phyloP scores from a whole-genome alignment of 2,888 invertebrate species.

The Globia sparganii region DNA sequence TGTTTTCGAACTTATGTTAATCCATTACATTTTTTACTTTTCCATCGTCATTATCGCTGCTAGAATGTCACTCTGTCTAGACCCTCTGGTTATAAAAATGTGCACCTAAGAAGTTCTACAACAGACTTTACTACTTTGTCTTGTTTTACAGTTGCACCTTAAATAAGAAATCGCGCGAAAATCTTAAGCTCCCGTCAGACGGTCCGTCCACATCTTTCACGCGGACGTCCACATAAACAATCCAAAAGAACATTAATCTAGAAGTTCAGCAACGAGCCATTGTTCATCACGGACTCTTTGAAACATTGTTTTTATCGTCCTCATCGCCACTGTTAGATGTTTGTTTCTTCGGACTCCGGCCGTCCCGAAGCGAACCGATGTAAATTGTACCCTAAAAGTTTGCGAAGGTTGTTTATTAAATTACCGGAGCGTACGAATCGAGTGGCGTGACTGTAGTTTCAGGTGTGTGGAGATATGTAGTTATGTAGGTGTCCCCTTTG shows the following conservation, averaged over 20 bases:
- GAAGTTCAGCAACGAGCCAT: conserved; percentile 48
- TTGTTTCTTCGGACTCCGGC: conserved; percentile 65
- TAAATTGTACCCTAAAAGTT: conserved; percentile 75
- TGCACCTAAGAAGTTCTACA: background rate
- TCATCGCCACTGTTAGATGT: conserved; percentile 57
- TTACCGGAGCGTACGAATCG: conserved; percentile 69
- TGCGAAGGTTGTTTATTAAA: conserved; percentile 75
- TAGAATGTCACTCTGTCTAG: background rate
- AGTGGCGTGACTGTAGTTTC: conserved; percentile 55
- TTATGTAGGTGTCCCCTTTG: conserved; percentile 5
- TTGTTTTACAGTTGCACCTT: conserved; percentile 5
- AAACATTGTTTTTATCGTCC: conserved; percentile 62
- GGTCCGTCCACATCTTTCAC: conserved; percentile 27
- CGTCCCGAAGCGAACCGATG: conserved; percentile 65
- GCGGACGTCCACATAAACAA: conserved; percentile 55
- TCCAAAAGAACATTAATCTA: conserved; percentile 60
- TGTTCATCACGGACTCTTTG: conserved; percentile 52
- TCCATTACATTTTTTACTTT: background rate
- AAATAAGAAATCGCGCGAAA: conserved; percentile 14
- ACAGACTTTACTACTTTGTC: background rate
- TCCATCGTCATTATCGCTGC: background rate
- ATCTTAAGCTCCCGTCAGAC: conserved; percentile 15
- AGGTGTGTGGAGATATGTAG: conserved; percentile 17
- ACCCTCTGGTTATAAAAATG: background rate
- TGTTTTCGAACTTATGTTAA: background rate